phyloP scores from a whole-genome alignment of 2,888 invertebrate species.

The Epistrophella euchroma region DNA sequence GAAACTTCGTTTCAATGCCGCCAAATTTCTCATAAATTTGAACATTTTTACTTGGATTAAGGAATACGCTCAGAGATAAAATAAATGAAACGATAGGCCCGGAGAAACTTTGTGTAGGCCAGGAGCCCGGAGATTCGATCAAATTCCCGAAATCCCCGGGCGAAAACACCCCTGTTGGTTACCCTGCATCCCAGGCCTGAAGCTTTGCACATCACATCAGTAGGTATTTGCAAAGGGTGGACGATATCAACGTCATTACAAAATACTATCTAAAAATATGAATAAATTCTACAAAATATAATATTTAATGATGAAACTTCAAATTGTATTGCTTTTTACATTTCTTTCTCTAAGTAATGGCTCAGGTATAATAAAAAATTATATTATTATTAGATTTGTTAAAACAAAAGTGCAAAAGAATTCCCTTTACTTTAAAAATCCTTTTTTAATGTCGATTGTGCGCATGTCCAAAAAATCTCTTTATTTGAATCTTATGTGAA shows the following conservation, averaged over 20 bases:
- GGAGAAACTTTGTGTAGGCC: too few relatives aligned
- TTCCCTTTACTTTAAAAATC: background rate
- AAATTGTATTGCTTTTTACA: conserved; percentile 44
- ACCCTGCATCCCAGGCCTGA: background rate
- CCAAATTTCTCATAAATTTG: too few relatives aligned
- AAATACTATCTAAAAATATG: conserved; percentile 8
- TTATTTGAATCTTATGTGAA: background rate
- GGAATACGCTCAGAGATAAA: too few relatives aligned
- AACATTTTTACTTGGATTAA: too few relatives aligned
- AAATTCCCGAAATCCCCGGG: too few relatives aligned
- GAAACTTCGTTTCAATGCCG: too few relatives aligned
- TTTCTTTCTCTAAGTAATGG: conserved; percentile 28
- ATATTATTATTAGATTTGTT: background rate
- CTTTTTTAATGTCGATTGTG: background rate
- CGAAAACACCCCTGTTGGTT: too few relatives aligned
- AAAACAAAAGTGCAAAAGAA: background rate
- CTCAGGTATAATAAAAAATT: conserved; percentile 41
- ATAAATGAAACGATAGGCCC: too few relatives aligned
- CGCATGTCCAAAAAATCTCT: conserved; percentile 29
- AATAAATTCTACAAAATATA: conserved; percentile 5
- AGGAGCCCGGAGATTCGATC: too few relatives aligned
- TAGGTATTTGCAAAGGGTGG: background rate
- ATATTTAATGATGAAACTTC: conserved; percentile 52
- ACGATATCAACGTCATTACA: background rate
- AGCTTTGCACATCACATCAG: background rate